phyloP scores from a whole-genome alignment of 1,140 invertebrate genomes.

The Apis cerana region DNA sequence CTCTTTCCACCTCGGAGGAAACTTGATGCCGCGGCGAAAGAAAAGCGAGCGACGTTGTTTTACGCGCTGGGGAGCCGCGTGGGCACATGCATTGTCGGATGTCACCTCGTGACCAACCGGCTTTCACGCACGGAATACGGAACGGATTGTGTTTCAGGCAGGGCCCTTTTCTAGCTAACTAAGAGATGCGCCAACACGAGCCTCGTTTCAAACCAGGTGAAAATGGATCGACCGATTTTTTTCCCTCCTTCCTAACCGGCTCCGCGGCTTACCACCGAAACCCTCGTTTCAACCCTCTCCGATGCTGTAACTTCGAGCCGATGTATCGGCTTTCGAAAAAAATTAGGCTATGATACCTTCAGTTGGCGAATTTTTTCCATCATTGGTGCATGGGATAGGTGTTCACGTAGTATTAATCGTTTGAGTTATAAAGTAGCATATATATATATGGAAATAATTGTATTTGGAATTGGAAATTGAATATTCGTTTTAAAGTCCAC shows the following conservation, averaged over 20 bases:
- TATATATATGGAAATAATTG: no score
- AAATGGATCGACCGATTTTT: conserved; percentile 34
- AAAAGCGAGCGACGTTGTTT: conserved; percentile 57
- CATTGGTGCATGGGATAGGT: no score
- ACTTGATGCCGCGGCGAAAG: conserved; percentile 55
- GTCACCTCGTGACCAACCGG: conserved; percentile 71
- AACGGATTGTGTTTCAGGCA: conserved; percentile 73
- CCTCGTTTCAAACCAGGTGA: conserved; percentile 25
- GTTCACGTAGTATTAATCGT: no score
- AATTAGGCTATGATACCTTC: neutral
- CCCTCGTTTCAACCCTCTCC: neutral
- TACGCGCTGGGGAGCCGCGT: conserved; percentile 65
- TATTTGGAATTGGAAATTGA: no score
- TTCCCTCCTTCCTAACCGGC: neutral
- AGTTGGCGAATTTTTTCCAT: no score
- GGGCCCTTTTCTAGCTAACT: conserved; percentile 36
- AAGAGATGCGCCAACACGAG: neutral
- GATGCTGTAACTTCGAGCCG: no score
- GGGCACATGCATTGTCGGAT: conserved; percentile 70
- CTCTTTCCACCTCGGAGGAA: conserved; percentile 24
- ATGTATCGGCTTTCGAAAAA: neutral
- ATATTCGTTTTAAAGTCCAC: no score
- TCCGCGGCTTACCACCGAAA: neutral
- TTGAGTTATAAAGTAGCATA: no score
- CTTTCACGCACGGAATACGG: conserved; percentile 70